Evolutionary conservation across 2,888 invertebrate species (phyloP).

Genomic region (Sturmia bella): DNA sequence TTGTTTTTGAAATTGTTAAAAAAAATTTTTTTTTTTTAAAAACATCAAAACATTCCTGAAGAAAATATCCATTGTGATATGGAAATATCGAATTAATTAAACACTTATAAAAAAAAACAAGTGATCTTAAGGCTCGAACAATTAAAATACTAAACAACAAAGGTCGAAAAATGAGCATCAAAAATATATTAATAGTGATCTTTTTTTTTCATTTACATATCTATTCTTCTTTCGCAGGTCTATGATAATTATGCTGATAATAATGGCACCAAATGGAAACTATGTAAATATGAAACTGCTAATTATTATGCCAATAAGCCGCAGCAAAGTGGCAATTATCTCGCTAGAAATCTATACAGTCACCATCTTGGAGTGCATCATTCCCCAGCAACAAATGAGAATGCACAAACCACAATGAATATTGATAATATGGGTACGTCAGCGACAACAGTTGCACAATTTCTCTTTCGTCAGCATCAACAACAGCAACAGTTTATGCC

Average conservation of each 20-base stretch:
- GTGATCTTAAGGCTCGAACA: no score
- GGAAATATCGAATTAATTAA: no score
- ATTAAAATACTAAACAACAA: no score
- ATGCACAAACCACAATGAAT: slow-evolving; percentile 7
- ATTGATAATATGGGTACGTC: slow-evolving; percentile 49
- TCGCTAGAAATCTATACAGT: slow-evolving; percentile 43
- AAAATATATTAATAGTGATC: no score
- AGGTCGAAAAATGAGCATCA: no score
- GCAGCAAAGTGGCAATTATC: slow-evolving; percentile 44
- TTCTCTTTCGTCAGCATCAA: slow-evolving; percentile 62
- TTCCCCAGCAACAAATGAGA: slow-evolving; percentile 34
- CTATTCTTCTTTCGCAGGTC: slow-evolving; percentile 79
- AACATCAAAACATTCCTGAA: no score
- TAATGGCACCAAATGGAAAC: slow-evolving; percentile 87
- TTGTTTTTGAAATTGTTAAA: no score
- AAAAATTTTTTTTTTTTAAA: no score
- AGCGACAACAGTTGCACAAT: slow-evolving; percentile 55
- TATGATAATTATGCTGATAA: slow-evolving; percentile 87
- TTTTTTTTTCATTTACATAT: neutral
- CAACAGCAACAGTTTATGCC: slow-evolving; percentile 78
- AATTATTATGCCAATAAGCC: slow-evolving; percentile 62
- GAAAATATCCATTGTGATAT: no score
- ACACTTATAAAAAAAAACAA: no score
- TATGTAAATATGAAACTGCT: slow-evolving; percentile 82
- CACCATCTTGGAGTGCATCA: slow-evolving; percentile 36